phyloP scores from a whole-genome alignment of 1,140 invertebrate species.

The Bombus superbus region DNA sequence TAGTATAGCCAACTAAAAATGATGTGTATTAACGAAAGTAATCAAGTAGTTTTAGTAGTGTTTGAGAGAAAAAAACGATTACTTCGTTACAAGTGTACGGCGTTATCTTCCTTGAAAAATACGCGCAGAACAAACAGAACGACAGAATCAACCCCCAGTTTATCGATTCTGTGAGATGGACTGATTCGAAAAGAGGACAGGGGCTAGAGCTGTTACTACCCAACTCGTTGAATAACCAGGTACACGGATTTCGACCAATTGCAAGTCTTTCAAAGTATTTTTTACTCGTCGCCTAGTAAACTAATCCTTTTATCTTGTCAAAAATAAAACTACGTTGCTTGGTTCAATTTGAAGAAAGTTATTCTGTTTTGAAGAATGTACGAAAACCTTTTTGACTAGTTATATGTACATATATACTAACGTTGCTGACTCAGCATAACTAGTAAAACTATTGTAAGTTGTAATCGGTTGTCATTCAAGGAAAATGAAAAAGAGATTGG shows the following conservation, averaged over 20 bases:
- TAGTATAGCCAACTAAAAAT: neutral
- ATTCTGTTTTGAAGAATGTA: too few species aligned
- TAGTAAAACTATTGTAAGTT: neutral
- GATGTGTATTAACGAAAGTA: neutral
- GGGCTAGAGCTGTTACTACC: too few species aligned
- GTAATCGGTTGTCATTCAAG: neutral
- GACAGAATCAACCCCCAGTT: neutral
- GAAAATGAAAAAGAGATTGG: conserved; percentile 69
- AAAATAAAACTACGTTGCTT: too few species aligned
- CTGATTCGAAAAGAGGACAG: neutral
- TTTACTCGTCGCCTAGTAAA: too few species aligned
- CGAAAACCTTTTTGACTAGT: neutral
- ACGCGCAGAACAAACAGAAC: neutral
- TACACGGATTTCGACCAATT: too few species aligned
- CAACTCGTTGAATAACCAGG: too few species aligned
- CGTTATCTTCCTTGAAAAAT: neutral
- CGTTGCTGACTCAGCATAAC: neutral
- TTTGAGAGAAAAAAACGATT: neutral
- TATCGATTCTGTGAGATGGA: neutral
- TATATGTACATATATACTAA: neutral
- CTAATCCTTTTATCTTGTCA: too few species aligned
- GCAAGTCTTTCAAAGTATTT: too few species aligned
- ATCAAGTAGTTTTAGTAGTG: neutral
- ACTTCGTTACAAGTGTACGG: neutral
- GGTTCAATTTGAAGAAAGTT: too few species aligned